Evolutionary conservation across 37 sponge, comb jelly and placozoan genomes (phyloP), one percentile per base, ranked within the genome.

Genomic region (Haliclona indistincta): DNA sequence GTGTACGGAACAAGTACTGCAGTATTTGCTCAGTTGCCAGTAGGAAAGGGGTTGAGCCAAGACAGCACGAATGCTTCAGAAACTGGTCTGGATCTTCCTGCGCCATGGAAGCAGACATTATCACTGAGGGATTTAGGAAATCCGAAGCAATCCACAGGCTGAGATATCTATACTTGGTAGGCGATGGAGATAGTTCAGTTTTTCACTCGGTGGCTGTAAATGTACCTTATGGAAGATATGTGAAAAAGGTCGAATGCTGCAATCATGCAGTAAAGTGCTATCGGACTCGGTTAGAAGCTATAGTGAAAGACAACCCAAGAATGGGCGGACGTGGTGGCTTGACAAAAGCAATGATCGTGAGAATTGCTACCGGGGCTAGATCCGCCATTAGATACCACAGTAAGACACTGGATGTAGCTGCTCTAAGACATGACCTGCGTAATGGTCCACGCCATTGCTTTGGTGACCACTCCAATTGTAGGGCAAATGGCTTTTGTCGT

Each of bases 1-100:
- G 77, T 19, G 85, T 84, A 7, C 54, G 78, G 0, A 84, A 76
- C 51, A 84, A 84, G 40, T 84, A 65, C 55, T 84, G 78, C 54
- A 4, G 22, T 49, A 66, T 67, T 7, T 76, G 84, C 62, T 10
- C 77, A 56, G 38, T 32, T 32, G 11, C 23, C 6, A 71, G 34
- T 17, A 53, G 35, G 20, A 71, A 53, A 26, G 19, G 22, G n/a
- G n/a, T n/a, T n/a, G n/a, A n/a, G n/a, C n/a, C n/a, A n/a, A n/a
- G n/a, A n/a, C n/a, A n/a, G n/a, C 74, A 74, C 62, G 35, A 11
- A 23, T 74, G 74, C 40, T 74, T 38, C 74, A 32, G 26, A 22
- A 74, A 74, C 25, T 74, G 74, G 74, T 29, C 43, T 55, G 74
- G 74, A 8, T 60, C 43, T 29, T 74, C 62, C 39, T n/a, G 45